Percentiles rank a stretch among this genome's conserved stretches.
Conservation (phyloP, 2,113 vertebrate genomes). For the Gallinago undulata region DNA sequence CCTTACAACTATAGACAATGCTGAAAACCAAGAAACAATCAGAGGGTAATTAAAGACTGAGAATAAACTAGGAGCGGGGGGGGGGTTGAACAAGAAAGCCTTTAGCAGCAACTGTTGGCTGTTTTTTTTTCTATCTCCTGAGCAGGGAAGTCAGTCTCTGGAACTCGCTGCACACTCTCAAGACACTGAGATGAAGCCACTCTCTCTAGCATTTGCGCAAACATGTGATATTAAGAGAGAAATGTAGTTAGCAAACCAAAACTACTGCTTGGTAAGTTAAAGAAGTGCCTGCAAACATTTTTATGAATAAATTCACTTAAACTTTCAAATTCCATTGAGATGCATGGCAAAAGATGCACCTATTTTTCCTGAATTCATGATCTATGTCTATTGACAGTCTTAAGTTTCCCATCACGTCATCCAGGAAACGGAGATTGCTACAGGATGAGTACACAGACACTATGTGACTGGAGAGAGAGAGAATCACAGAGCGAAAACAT, state of each 20-base stretch:
- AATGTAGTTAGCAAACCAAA: neutral
- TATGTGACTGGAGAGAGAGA: neutral
- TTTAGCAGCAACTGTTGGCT: neutral
- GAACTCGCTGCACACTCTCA: neutral
- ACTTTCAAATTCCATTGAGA: neutral
- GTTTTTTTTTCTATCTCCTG: neutral
- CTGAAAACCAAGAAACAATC: neutral
- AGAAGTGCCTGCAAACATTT: neutral
- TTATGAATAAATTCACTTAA: neutral
- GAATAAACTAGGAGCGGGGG: neutral
- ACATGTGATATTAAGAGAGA: neutral
- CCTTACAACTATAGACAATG: neutral
- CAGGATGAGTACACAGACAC: neutral
- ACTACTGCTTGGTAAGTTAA: neutral
- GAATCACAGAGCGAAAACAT: neutral
- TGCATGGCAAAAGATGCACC: neutral
- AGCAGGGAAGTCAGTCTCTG: neutral
- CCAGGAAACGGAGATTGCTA: neutral
- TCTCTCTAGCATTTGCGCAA: neutral
- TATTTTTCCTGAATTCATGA: neutral
- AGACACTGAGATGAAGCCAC: fast-evolving
- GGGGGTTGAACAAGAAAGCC: neutral
- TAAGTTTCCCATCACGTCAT: neutral
- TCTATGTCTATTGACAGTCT: neutral
- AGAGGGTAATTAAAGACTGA: neutral